phyloP scores from a whole-genome alignment of 2,888 invertebrate species.

The Philhelius pedissequus region DNA sequence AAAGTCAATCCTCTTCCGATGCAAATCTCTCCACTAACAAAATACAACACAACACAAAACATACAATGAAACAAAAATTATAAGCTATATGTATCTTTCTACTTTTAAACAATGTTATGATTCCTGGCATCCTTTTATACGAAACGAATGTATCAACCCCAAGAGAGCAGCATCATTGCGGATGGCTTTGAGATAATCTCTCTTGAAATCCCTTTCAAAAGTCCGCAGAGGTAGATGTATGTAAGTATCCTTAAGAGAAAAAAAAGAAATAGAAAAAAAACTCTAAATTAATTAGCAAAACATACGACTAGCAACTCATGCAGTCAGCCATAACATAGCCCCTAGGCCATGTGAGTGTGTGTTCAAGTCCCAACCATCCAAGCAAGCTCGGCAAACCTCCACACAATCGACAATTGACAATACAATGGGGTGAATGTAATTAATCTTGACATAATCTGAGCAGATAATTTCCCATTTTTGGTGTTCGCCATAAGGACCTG shows the following conservation, averaged over 20 bases:
- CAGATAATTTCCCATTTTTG: constrained; percentile 75
- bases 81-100: not conserved
- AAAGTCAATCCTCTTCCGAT: constrained; percentile 47
- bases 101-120: constrained; percentile 16
- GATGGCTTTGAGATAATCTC: constrained; percentile 57
- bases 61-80: constrained; percentile 27
- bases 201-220: constrained; percentile 59
- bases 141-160: not conserved
- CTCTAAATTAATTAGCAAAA: constrained; percentile 64
- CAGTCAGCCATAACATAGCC: constrained; percentile 6
- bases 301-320: constrained; percentile 27
- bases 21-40: constrained; percentile 32
- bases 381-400: constrained; percentile 9
- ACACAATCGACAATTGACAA: constrained; percentile 73
- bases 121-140: not conserved
- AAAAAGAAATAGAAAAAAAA: not conserved
- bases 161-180: not conserved
- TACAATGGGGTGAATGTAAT: constrained; percentile 78
- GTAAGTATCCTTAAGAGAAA: not conserved
- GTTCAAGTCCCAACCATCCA: constrained; percentile 18
- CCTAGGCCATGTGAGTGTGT: constrained; percentile 1
- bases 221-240: not conserved
- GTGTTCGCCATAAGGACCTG: constrained; percentile 57
- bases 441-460: constrained; percentile 78
- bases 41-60: no score